Evolutionary conservation across 2,888 invertebrate species (phyloP), one percentile per base, ranked within the genome.

Genomic region (Spilarctia lutea): DNA sequence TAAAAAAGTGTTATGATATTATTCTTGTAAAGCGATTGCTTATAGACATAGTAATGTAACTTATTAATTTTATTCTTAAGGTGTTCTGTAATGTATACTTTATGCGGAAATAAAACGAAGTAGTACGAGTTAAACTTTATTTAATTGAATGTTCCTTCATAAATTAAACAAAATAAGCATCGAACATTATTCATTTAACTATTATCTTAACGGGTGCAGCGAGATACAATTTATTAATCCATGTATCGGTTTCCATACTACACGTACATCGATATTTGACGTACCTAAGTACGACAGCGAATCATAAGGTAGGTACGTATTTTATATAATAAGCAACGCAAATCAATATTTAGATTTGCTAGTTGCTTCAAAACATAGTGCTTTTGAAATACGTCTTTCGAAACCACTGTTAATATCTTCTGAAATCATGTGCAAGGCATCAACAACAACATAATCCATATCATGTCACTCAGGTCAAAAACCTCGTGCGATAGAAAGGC

Each of bases 161-260:
- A 92, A 93, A 93, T 93, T 90, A 93, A 93, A 93, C 92, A 91
- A 92, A 91, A 90, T 91, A 91, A 91, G 92, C 91, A 91, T 90
- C 87, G 88, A 89, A 91, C 89, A 89, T 89, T 87, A 87, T 91
- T 86, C 88, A 91, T 81, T 87, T 85, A 86, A 90, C 88, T 87
- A 87, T 76, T 78, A 89, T 88, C 83, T 81, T 88, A 90, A 89
- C 86, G 81, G 82, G 83, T 85, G 84, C 83, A 76, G 79, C 79
- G 75, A 65, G 71, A 81, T 81, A 79, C 75, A 84, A 78, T 76
- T 83, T 68, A 81, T 75, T 81, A 85, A 89, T 87, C 84, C 84
- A 68, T 65, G 83, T 86, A 85, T 87, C 42, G 80, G 81, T 79
- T 85, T 79, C 52, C 56, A 72, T n/a, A 24, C 24, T 10, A 77